These are phyloP conservation scores for Limnephilus marmoratus DNA, from an alignment of 2,888 invertebrate genomes.

Conservation along the genomic window DNA sequence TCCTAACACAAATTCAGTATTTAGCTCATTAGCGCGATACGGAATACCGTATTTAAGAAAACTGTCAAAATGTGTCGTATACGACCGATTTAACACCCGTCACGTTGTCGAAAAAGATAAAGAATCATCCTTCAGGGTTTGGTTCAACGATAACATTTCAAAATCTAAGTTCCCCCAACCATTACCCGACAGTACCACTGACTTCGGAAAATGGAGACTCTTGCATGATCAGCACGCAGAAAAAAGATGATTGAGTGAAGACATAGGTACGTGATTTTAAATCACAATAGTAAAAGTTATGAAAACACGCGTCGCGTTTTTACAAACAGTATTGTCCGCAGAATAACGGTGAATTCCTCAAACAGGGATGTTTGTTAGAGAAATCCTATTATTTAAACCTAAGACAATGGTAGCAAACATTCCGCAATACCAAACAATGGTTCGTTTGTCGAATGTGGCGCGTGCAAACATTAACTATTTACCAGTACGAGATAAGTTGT, in stretches of 20 bases:
- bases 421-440: slow-evolving; percentile 24
- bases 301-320: neutral
- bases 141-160: too few species aligned
- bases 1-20: too few species aligned
- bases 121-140: too few species aligned
- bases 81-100: too few species aligned
- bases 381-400: slow-evolving; percentile 11
- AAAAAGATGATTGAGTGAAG: neutral
- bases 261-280: neutral
- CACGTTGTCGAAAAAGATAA: too few species aligned
- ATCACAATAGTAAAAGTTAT: neutral
- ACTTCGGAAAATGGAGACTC: neutral
- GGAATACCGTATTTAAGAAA: too few species aligned
- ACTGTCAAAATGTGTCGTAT: too few species aligned
- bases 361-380: slow-evolving; percentile 12
- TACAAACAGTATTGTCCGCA: neutral
- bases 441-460: slow-evolving; percentile 13
- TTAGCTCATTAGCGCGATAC: too few species aligned
- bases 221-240: neutral
- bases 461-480: neutral
- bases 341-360: slow-evolving; percentile 14
- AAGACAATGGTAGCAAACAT: slow-evolving; percentile 10
- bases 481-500: neutral
- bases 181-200: neutral
- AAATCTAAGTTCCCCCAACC: too few species aligned